These are phyloP conservation scores for Rafetus swinhoei DNA, from an alignment of 2,113 vertebrate species.

Conservation along the genomic window DNA sequence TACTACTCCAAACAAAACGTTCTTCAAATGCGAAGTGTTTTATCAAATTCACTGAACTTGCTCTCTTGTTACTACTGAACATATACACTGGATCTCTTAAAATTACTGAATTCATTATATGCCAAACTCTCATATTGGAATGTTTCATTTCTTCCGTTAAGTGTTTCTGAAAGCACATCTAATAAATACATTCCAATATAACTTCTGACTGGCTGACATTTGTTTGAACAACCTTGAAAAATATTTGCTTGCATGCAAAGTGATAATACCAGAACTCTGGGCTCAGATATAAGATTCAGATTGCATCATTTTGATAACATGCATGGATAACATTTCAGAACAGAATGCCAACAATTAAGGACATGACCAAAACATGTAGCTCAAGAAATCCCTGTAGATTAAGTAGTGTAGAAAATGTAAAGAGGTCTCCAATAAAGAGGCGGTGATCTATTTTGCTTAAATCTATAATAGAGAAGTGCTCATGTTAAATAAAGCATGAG, in stretches of 20 bases:
- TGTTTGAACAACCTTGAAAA: background rate
- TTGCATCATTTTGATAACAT: background rate
- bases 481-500: background rate
- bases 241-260: background rate
- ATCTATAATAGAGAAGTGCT: background rate
- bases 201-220: background rate
- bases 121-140: conserved; percentile 33
- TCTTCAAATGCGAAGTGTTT: background rate
- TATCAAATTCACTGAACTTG: conserved; percentile 9
- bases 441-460: background rate
- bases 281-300: background rate
- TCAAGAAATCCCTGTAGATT: background rate
- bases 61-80: background rate
- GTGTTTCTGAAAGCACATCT: background rate
- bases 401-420: background rate
- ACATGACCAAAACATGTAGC: background rate
- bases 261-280: background rate
- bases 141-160: background rate
- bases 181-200: background rate
- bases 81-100: background rate
- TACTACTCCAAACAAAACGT: background rate
- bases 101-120: conserved; percentile 12
- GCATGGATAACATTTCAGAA: background rate
- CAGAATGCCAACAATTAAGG: background rate
- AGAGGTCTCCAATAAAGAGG: background rate